Evolutionary conservation across 1,140 invertebrate genomes (phyloP), one percentile per base, ranked within the genome.

Genomic region (Alviniconcha marisindica): DNA sequence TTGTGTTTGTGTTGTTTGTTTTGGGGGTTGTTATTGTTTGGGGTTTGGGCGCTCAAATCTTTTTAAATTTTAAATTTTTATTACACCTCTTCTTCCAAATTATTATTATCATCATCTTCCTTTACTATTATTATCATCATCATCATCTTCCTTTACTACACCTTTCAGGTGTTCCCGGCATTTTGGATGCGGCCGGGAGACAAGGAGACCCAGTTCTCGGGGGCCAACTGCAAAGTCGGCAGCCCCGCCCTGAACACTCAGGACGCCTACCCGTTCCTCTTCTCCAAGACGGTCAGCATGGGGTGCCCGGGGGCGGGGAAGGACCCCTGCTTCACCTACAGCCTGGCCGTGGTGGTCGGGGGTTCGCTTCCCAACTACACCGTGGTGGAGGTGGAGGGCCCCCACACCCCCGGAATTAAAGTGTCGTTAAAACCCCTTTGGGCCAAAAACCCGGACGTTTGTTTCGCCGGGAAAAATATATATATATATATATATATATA

Each of bases 301-400:
- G 60, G 60, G 21, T 63, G 60, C 60, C 60, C 60, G 10, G 60
- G 60, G 10, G 60, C 28, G 7, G 60, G 24, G 10, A 5, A 10
- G 60, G 60, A 63, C 24, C 60, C 60, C 28, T 63, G 60, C 60
- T 63, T 63, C 60, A 63, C 60, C 28, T 63, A n/a, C 60, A 63
- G 28, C 60, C 28, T 31, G 21, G 7, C 60, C 24, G 60, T 63
- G 28, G 28, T 31, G 60, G 60, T 63, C 21, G 60, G 21, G 21
- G 60, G 60, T 4, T 5, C 4, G 10, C 10, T 63, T 5, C 60
- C 60, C 28, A 31, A 63, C 4, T 63, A 63, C 60, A 31, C 21
- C 5, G 7, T 7, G 21, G 24, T 31, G 10, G 7, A 63, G 60
- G 60, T 63, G 60, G 60, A 63, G 24, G 60, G 60, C 7, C 60